Evolutionary conservation across 2,797 vertebrate species (phyloP).

Genomic region (Clarias laeviceps): DNA sequence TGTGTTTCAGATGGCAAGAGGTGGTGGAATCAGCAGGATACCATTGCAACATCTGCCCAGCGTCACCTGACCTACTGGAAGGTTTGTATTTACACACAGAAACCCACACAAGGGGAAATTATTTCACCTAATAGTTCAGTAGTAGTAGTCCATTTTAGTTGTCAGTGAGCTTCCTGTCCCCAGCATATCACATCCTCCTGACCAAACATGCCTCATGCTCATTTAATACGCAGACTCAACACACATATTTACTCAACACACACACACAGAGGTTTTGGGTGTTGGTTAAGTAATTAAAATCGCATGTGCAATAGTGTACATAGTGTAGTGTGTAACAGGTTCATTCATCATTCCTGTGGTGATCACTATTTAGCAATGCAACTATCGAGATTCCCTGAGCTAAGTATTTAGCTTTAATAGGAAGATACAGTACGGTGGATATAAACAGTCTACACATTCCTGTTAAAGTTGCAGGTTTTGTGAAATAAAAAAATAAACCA

Average conservation of each 20-base stretch:
- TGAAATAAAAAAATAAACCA: neutral
- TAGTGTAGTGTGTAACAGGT: neutral
- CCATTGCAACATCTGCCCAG: conserved; percentile 52
- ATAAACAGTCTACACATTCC: neutral
- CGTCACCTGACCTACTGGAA: conserved; percentile 73
- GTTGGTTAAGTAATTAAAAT: conserved; percentile 70
- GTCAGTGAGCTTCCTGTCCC: conserved; percentile 56
- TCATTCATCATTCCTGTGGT: neutral
- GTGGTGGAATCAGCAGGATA: conserved; percentile 59
- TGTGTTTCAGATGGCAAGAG: conserved; percentile 69
- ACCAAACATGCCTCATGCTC: conserved; percentile 57
- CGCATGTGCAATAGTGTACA: conserved; percentile 48
- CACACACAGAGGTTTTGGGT: conserved; percentile 58
- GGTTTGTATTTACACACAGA: conserved; percentile 56
- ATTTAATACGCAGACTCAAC: conserved; percentile 62
- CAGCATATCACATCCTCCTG: conserved; percentile 54
- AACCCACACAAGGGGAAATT: neutral
- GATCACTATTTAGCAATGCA: neutral
- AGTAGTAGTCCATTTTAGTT: conserved; percentile 25
- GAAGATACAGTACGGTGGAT: neutral
- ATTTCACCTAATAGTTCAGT: neutral
- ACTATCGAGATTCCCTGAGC: neutral
- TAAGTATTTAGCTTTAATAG: neutral
- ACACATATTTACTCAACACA: conserved; percentile 66
- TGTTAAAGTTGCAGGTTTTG: neutral